Evolutionary conservation across 2,888 invertebrate species (phyloP).

Genomic region (Mamestra brassicae): DNA sequence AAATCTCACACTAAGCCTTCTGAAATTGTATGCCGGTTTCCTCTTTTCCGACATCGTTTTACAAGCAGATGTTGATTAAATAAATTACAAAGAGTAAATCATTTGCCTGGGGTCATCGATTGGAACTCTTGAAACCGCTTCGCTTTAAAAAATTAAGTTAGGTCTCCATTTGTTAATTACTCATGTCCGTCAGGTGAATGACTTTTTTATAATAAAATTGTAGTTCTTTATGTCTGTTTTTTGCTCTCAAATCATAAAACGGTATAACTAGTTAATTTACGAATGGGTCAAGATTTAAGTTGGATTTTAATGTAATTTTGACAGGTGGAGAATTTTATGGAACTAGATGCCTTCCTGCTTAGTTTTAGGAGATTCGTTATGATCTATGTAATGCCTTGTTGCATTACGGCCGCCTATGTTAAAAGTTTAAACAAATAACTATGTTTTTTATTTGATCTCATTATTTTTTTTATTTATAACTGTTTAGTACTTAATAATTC

Average conservation of each 20-base stretch:
- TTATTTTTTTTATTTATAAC: no score
- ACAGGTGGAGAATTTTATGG: not conserved
- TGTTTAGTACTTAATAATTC: not conserved
- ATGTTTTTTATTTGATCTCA: no score
- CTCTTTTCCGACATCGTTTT: no score
- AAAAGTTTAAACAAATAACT: no score
- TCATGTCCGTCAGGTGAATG: constrained; percentile 34
- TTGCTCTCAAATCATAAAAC: constrained; percentile 29
- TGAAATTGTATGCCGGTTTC: not conserved
- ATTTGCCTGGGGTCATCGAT: no score
- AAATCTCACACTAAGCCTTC: no score
- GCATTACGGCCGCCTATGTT: not conserved
- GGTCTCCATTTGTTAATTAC: constrained; percentile 31
- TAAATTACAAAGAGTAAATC: no score
- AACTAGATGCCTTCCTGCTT: not conserved
- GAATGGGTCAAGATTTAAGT: constrained; percentile 29
- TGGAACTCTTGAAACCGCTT: no score
- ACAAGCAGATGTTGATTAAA: no score
- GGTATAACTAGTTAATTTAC: constrained; percentile 39
- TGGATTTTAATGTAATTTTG: not conserved
- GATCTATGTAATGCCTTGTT: no score
- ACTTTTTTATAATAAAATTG: constrained; percentile 30
- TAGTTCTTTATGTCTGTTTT: constrained; percentile 16
- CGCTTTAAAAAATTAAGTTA: not conserved
- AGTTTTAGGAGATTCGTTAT: not conserved